Base-by-base conservation (phyloP, 2,888 invertebrate genomes). In the Palloptera scutellata region DNA sequence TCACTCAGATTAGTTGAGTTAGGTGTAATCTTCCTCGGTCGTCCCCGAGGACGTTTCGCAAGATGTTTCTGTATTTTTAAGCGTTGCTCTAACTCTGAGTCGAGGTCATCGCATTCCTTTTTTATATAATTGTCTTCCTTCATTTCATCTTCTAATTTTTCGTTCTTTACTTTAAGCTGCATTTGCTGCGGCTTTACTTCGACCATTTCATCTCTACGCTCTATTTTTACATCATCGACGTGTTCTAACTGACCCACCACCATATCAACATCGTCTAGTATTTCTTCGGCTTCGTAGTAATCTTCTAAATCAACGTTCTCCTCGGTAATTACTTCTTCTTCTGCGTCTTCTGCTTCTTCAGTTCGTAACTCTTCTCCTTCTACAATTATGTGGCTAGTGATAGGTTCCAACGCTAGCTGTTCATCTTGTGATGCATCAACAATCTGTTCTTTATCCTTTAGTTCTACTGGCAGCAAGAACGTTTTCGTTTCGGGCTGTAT, bases 181-280 rank as follows among this genome's bases (percentile, higher is more conserved):
- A 13, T 13, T n/a, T 41, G 48, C 51, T n/a, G 30, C 12, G 12
- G 20, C 15, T 17, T 6, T 45, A 48, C 52, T 20, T 53, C 61
- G 13, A 48, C 20, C 1, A 20, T 19, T 52, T 63, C 61, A 12
- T 41, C 30, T 42, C 42, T 45, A 13, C 12, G 54, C 45, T 65
- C 65, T 45, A 67, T 63, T 12, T 57, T 11, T 20, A n/a, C 1
- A n/a, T 12, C 43, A 0, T 70, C 69, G 5, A 68, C 68, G 3
- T 52, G 51, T 64, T 70, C 30, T 15, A 65, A 70, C 43, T 52
- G 68, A 45, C 73, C 70, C 40, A 68, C 70, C 40, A 68, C 72
- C 1, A 71, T 66, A 13, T 64, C 68, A 1, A 67, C 64, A 10
- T 68, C 63, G 10, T 73, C 69, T n/a, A 63, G 40, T 1, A 69